phyloP scores from a whole-genome alignment of 2,113 vertebrate species.

The Rhynchomys soricoides region DNA sequence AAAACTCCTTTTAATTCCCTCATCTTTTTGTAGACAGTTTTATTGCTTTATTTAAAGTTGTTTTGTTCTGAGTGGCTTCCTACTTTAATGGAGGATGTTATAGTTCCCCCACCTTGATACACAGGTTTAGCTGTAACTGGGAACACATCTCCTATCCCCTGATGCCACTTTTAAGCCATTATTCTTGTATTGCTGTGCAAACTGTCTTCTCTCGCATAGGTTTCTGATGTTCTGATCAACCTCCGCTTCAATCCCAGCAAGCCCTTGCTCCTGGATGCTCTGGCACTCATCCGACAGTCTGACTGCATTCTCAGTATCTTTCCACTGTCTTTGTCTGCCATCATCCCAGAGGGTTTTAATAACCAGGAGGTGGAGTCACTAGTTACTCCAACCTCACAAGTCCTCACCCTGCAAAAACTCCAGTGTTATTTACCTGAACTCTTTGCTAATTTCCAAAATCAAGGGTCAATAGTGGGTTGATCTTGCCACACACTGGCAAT shows the following conservation, averaged over 20 bases:
- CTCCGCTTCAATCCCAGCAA: background rate
- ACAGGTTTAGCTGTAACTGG: background rate
- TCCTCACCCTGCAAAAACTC: background rate
- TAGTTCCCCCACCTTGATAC: background rate
- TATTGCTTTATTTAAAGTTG: slow-evolving; percentile 1
- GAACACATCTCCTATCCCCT: background rate
- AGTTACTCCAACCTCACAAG: too few species aligned
- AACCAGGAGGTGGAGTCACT: background rate
- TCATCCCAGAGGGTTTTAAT: background rate
- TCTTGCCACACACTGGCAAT: background rate
- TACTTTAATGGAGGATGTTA: background rate
- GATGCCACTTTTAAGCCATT: background rate
- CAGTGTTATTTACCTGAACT: background rate
- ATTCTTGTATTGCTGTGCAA: background rate
- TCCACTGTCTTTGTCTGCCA: background rate
- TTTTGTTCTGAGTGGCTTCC: background rate
- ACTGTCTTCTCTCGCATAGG: background rate
- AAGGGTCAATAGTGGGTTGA: background rate
- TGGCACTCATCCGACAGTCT: background rate
- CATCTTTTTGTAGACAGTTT: background rate
- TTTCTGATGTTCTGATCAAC: background rate
- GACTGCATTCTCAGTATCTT: background rate
- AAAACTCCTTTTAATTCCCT: background rate
- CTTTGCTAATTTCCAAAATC: background rate
- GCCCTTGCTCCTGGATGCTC: background rate